A percentile compares a stretch with the other conserved stretches of the same genome.
phyloP scores from a whole-genome alignment of 2,888 invertebrate genomes.

The Automeris io region DNA sequence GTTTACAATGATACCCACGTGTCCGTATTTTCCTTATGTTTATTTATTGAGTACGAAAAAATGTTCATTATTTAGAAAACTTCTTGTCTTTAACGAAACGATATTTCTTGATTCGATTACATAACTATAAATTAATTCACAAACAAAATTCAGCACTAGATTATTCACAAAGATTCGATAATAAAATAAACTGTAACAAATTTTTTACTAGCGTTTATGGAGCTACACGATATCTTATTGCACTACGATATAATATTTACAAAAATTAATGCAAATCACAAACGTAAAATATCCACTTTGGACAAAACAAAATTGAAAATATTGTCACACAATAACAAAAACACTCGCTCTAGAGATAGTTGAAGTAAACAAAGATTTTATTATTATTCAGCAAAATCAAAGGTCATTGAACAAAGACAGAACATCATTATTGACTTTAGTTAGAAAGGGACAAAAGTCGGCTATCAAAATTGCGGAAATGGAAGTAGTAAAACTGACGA shows the following conservation, averaged over 20 bases:
- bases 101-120: constrained; percentile 52
- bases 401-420: constrained; percentile 53
- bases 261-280: constrained; percentile 10
- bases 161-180: constrained; percentile 70
- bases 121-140: constrained; percentile 54
- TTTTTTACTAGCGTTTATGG: background rate
- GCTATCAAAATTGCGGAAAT: constrained; percentile 29
- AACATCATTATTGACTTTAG: constrained; percentile 9
- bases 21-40: constrained; percentile 34
- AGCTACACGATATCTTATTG: background rate
- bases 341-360: constrained; percentile 57
- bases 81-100: constrained; percentile 4
- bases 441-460: constrained; percentile 34
- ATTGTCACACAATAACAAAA: constrained; percentile 68
- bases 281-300: constrained; percentile 10
- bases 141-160: constrained; percentile 50
- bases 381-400: constrained; percentile 68
- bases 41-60: constrained; percentile 19
- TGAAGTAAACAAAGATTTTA: constrained; percentile 74
- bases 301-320: constrained; percentile 23
- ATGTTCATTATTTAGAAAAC: background rate
- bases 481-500: too few relatives aligned
- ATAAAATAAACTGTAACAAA: constrained; percentile 17
- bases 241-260: background rate
- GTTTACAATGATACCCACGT: constrained; percentile 64